Evolutionary conservation across 2,797 vertebrate species (phyloP).

Genomic region (Cyprinella venusta): DNA sequence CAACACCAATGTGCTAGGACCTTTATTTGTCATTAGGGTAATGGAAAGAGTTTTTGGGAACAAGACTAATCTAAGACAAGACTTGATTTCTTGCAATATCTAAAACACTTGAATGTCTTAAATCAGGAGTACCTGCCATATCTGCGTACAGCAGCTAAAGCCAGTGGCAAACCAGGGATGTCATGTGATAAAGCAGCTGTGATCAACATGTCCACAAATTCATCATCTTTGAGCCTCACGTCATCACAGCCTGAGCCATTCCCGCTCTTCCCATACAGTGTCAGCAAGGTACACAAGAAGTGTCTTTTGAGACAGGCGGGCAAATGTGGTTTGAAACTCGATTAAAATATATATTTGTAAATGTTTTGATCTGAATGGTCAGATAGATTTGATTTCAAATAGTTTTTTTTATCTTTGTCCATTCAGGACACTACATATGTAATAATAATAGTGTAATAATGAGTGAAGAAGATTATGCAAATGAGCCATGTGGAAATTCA

Average conservation of each 20-base stretch:
- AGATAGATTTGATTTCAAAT: not conserved
- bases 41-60: not conserved
- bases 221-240: constrained; percentile 63
- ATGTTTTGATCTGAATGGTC: not conserved
- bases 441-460: not conserved
- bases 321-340: not conserved
- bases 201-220: constrained; percentile 66
- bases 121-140: constrained; percentile 74
- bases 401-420: not conserved
- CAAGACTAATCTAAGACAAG: not conserved
- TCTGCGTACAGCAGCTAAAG: constrained; percentile 68
- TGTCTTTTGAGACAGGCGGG: not conserved
- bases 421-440: not conserved
- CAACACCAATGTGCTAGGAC: constrained; percentile 31
- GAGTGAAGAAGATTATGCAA: not conserved
- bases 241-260: constrained; percentile 31
- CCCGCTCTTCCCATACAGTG: constrained; percentile 65
- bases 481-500: not conserved
- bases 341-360: not conserved
- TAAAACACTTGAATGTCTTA: not conserved
- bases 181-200: constrained; percentile 76
- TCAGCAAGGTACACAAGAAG: constrained; percentile 72
- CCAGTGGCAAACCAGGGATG: constrained; percentile 65
- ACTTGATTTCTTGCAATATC: not conserved
- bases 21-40: constrained; percentile 64